Conservation (phyloP, 2,113 vertebrate genomes). For the Ciconia stormi region DNA sequence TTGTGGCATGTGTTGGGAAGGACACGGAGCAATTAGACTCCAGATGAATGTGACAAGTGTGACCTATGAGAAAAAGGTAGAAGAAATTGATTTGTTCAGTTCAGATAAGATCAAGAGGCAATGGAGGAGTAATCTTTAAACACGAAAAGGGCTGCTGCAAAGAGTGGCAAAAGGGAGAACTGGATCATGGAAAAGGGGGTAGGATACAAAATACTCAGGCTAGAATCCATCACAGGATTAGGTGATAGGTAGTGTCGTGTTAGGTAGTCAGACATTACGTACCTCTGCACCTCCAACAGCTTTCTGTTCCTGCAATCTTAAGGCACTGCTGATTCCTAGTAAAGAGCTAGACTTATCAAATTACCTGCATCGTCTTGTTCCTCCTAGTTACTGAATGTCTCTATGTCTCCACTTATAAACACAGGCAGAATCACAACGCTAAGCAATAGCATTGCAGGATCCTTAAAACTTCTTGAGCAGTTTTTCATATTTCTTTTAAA, state of each 20-base stretch:
- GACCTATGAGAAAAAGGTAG: background rate
- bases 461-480: background rate
- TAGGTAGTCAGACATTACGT: accelerated
- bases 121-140: background rate
- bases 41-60: background rate
- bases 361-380: background rate
- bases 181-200: background rate
- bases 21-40: background rate
- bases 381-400: background rate
- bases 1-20: background rate
- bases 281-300: background rate
- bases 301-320: background rate
- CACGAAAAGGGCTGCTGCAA: background rate
- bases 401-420: background rate
- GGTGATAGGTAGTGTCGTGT: too few relatives aligned
- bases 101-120: background rate
- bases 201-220: accelerated
- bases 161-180: background rate
- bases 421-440: background rate
- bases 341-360: background rate
- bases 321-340: background rate
- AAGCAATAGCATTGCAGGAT: background rate
- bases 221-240: background rate
- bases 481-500: background rate
- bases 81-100: background rate